phyloP scores from a whole-genome alignment of 1,140 invertebrate species.

The Trichonephila clavata region DNA sequence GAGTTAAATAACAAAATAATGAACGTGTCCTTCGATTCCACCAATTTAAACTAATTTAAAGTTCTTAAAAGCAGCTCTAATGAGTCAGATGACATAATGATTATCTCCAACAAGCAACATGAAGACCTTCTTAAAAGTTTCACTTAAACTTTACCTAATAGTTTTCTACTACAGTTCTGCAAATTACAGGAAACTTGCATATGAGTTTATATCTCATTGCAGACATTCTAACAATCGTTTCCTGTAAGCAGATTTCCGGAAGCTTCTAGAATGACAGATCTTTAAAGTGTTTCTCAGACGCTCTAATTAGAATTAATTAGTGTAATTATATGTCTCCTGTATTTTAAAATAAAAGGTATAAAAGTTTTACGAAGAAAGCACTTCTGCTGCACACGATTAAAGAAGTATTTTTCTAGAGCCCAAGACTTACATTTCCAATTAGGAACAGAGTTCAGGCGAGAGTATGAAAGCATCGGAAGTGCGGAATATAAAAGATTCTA shows the following conservation, averaged over 20 bases:
- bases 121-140: neutral
- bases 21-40: neutral
- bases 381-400: neutral
- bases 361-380: neutral
- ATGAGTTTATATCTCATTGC: neutral
- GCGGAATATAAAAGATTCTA: neutral
- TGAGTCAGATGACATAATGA: neutral
- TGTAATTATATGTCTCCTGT: conserved; percentile 20
- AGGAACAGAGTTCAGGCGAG: neutral
- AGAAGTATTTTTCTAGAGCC: neutral
- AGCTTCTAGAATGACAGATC: neutral
- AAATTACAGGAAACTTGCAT: neutral
- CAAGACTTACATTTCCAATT: neutral
- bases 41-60: neutral
- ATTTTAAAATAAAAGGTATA: conserved; percentile 25
- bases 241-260: neutral
- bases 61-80: neutral
- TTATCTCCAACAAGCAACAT: neutral
- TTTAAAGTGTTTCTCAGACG: neutral
- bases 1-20: neutral
- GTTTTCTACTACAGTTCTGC: neutral
- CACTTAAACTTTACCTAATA: neutral
- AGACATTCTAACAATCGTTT: conserved; percentile 9
- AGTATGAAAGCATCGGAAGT: neutral
- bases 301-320: conserved; percentile 23